phyloP scores from a whole-genome alignment of 2,888 invertebrate genomes.

The Corythucha ciliata region DNA sequence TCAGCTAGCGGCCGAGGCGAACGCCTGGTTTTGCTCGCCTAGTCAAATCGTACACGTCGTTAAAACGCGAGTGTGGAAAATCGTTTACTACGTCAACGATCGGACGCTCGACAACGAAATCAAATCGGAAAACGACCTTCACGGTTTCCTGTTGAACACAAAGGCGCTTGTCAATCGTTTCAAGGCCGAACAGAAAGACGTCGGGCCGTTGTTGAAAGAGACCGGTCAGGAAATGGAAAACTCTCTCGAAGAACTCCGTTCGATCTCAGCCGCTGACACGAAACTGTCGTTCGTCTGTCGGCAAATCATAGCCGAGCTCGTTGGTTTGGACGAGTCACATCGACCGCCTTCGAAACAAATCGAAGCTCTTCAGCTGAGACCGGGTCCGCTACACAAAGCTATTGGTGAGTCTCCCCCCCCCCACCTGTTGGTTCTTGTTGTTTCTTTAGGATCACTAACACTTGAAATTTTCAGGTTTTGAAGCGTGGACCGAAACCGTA shows the following conservation, averaged over 20 bases:
- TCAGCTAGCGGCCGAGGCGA: constrained; percentile 43
- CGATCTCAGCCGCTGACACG: constrained; percentile 13
- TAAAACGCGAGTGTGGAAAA: constrained; percentile 25
- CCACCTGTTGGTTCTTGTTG: no score
- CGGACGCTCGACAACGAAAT: constrained; percentile 27
- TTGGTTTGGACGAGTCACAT: constrained; percentile 14
- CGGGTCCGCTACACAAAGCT: constrained; percentile 19
- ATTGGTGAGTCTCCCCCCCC: constrained; percentile 13
- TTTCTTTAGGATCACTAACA: no score
- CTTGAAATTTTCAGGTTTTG: no score
- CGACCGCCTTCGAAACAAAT: constrained; percentile 8
- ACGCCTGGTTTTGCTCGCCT: constrained; percentile 42
- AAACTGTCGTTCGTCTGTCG: constrained; percentile 27
- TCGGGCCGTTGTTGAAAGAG: constrained; percentile 11
- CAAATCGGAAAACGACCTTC: constrained; percentile 29
- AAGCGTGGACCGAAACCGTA: no score
- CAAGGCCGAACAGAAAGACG: constrained; percentile 28
- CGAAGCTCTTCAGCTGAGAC: background rate
- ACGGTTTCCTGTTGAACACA: constrained; percentile 31
- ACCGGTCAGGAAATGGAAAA: constrained; percentile 17
- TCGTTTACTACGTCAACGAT: constrained; percentile 26
- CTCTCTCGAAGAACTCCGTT: constrained; percentile 23
- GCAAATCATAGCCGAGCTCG: constrained; percentile 15
- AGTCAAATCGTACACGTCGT: constrained; percentile 25
- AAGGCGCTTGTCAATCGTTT: constrained; percentile 27